Conservation (phyloP, 2,888 invertebrate species). For the Aphidius colemani region DNA sequence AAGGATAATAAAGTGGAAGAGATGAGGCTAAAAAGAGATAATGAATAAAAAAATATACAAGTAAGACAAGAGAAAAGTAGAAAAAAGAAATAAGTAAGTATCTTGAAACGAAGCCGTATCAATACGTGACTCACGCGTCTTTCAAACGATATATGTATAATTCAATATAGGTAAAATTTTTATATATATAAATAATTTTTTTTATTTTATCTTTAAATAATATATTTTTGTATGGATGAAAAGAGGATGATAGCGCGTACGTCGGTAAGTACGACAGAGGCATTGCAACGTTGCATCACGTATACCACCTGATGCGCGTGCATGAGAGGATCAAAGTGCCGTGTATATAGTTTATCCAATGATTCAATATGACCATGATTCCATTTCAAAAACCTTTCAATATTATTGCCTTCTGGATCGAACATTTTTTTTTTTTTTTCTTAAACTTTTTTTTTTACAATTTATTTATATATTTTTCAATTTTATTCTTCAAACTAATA, state of each 20-base stretch:
- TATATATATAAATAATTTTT: no score
- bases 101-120: constrained; percentile 12
- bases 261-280: constrained; percentile 19
- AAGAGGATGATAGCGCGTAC: constrained; percentile 10
- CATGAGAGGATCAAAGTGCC: constrained; percentile 18
- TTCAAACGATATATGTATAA: constrained; percentile 8
- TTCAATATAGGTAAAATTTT: constrained; percentile 1
- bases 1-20: no score
- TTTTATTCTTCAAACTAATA: not conserved
- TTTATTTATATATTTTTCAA: not conserved
- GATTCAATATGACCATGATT: constrained; percentile 44
- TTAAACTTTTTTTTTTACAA: not conserved
- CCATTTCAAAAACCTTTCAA: constrained; percentile 55
- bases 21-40: no score
- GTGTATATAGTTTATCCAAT: constrained; percentile 17
- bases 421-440: not conserved
- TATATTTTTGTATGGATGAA: no score
- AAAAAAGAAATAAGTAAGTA: constrained; percentile 4
- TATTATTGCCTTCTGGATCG: constrained; percentile 22
- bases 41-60: no score
- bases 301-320: constrained; percentile 6
- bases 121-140: constrained; percentile 16
- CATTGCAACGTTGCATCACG: constrained; percentile 12
- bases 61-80: not conserved
- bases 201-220: no score